A percentile compares a stretch with the other conserved stretches of the same genome.
phyloP scores from a whole-genome alignment of 2,888 invertebrate genomes.

The Tolmerus cingulatus region DNA sequence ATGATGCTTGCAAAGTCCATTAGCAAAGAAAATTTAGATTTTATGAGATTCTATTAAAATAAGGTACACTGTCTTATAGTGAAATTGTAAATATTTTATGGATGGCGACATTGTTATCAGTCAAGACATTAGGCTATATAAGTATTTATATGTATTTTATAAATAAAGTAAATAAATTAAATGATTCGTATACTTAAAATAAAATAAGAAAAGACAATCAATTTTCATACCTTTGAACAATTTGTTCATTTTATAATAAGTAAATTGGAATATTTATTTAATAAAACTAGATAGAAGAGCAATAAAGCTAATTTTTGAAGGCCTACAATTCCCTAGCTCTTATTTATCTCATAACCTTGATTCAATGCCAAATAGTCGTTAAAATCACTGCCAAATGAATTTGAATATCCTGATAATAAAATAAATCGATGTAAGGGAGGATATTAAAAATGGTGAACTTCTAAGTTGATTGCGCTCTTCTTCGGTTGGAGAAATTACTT shows the following conservation, averaged over 20 bases:
- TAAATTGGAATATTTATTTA: neutral
- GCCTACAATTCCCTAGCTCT: neutral
- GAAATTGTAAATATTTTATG: neutral
- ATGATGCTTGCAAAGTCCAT: neutral
- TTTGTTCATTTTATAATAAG: neutral
- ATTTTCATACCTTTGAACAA: no score
- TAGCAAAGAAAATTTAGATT: neutral
- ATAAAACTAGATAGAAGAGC: neutral
- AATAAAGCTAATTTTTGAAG: neutral
- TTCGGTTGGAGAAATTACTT: neutral
- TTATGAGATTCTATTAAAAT: neutral
- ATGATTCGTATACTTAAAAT: no score
- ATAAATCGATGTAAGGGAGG: neutral
- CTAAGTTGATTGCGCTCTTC: neutral
- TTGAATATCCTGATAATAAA: neutral
- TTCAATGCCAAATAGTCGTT: neutral
- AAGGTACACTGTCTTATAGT: neutral
- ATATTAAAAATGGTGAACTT: neutral
- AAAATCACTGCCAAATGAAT: neutral
- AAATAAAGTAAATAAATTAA: no score
- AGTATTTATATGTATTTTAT: no score
- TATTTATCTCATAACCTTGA: neutral
- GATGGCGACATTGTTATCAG: neutral
- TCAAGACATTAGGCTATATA: neutral
- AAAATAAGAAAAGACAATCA: no score